A percentile compares a stretch with the other conserved stretches of the same genome.
phyloP scores from a whole-genome alignment of 2,797 vertebrate genomes.

The Tadarida brasiliensis region DNA sequence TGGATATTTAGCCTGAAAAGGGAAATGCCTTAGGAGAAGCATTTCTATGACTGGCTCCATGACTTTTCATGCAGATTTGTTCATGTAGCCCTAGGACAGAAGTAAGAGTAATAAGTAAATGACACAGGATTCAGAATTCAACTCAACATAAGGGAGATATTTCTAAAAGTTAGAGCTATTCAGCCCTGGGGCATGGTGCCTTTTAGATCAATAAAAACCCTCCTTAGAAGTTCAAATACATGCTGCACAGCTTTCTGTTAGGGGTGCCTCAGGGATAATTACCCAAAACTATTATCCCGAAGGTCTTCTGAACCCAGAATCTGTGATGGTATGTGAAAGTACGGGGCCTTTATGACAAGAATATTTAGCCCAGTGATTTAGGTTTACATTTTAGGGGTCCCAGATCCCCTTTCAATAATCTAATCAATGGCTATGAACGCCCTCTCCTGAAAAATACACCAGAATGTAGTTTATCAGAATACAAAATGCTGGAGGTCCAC shows the following conservation, averaged over 20 bases:
- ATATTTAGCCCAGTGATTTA: neutral
- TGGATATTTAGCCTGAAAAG: neutral
- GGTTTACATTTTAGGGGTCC: neutral
- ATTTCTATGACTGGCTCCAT: neutral
- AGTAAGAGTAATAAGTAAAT: neutral
- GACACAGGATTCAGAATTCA: constrained; percentile 31
- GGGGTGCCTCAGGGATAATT: neutral
- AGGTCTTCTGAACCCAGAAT: constrained; percentile 25
- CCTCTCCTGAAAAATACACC: neutral
- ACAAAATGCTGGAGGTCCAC: neutral
- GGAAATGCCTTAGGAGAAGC: neutral
- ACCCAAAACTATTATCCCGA: neutral
- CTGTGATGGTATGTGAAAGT: neutral
- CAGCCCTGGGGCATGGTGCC: neutral
- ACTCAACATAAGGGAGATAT: neutral
- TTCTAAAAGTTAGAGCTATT: neutral
- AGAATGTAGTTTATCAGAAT: neutral
- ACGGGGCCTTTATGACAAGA: neutral
- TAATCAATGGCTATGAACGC: neutral
- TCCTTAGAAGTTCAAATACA: neutral
- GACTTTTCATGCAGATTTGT: neutral
- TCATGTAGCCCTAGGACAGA: neutral
- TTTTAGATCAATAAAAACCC: neutral
- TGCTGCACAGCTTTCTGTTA: neutral
- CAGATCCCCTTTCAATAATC: neutral